Percentiles rank a stretch among this genome's conserved stretches.
Evolutionary conservation across 30 jellyfish, hydroid and myxozoan species (phyloP).

Genomic region (Aurelia coerulea): DNA sequence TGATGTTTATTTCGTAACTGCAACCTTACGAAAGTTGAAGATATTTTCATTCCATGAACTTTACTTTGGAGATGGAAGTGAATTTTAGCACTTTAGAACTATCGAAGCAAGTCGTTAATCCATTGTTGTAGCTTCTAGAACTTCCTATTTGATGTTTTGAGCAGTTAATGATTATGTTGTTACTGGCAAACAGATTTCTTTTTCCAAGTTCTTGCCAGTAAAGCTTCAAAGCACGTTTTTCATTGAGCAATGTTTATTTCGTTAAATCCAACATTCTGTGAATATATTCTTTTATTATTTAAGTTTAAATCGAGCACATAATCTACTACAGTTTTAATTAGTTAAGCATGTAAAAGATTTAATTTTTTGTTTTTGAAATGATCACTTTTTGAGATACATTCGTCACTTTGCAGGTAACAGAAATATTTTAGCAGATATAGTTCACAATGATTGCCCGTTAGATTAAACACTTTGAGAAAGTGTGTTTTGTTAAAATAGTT

Average conservation of each 20-base stretch:
- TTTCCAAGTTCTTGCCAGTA: too few species aligned
- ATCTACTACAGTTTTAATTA: neutral
- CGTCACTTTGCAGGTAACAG: neutral
- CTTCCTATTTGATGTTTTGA: too few species aligned
- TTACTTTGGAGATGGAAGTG: too few species aligned
- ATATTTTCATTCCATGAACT: too few species aligned
- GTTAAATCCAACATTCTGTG: neutral
- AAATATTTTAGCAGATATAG: slow-evolving; percentile 1
- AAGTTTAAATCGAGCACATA: neutral
- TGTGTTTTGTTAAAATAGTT: slow-evolving; percentile 32
- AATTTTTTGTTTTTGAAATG: too few species aligned
- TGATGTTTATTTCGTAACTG: too few species aligned
- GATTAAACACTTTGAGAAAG: slow-evolving; percentile 56
- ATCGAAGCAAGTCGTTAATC: too few species aligned
- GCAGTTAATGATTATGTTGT: too few species aligned
- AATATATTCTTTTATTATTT: neutral
- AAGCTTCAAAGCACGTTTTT: neutral
- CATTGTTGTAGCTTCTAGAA: too few species aligned
- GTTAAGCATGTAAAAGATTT: neutral
- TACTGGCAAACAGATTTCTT: too few species aligned
- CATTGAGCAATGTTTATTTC: neutral
- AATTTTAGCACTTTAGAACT: too few species aligned
- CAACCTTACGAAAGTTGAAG: too few species aligned
- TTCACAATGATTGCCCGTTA: slow-evolving; percentile 3
- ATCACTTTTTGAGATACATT: neutral